phyloP scores from a whole-genome alignment of 2,888 invertebrate species.

The Pterostichus madidus region DNA sequence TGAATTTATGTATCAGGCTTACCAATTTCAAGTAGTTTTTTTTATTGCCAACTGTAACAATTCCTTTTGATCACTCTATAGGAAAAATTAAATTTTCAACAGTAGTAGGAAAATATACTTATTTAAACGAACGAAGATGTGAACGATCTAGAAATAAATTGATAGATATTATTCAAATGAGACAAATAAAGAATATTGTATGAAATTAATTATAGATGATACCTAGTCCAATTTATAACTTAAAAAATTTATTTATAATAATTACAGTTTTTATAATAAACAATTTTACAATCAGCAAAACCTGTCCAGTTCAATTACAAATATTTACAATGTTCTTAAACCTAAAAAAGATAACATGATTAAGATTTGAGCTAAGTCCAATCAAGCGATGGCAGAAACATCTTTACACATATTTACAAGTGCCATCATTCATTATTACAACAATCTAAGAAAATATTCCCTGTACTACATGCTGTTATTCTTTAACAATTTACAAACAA shows the following conservation, averaged over 20 bases:
- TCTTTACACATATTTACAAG: slow-evolving; percentile 59
- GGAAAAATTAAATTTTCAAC: too few relatives aligned
- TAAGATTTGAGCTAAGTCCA: slow-evolving; percentile 48
- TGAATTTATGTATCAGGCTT: too few relatives aligned
- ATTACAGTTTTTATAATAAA: slow-evolving; percentile 64
- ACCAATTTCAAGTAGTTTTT: too few relatives aligned
- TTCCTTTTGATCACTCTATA: too few relatives aligned
- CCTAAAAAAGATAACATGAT: slow-evolving; percentile 52
- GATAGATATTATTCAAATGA: too few relatives aligned
- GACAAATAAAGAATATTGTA: too few relatives aligned
- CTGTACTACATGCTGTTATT: slow-evolving; percentile 6
- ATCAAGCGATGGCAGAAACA: slow-evolving; percentile 10
- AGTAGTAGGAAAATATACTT: too few relatives aligned
- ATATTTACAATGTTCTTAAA: slow-evolving; percentile 58
- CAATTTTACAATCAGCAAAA: slow-evolving; percentile 61
- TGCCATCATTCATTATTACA: slow-evolving; percentile 28
- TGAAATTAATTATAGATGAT: too few relatives aligned
- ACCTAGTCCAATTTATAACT: slow-evolving; percentile 31
- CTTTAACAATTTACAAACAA: slow-evolving; percentile 34
- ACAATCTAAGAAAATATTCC: not conserved
- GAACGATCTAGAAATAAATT: too few relatives aligned
- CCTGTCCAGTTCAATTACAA: slow-evolving; percentile 50
- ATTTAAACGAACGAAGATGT: too few relatives aligned
- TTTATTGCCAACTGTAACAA: too few relatives aligned
- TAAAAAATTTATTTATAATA: slow-evolving; percentile 62